Evolutionary conservation across 2,888 invertebrate species (phyloP).

Genomic region (Lasioglossum figueresi): DNA sequence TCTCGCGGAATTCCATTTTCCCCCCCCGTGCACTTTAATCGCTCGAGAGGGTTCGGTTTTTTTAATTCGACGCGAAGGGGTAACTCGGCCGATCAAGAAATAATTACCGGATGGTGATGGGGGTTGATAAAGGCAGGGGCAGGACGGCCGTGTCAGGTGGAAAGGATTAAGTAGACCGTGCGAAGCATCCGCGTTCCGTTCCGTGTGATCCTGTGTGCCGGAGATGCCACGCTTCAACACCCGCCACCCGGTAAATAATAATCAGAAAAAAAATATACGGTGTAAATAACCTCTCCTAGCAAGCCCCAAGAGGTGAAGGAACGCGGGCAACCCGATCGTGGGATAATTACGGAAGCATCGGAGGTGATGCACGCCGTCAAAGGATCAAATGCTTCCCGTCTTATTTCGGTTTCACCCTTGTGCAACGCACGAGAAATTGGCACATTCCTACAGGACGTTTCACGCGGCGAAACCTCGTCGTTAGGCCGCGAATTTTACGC

Average conservation of each 20-base stretch:
- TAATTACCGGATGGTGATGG: slow-evolving; percentile 13
- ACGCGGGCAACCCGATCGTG: slow-evolving; percentile 21
- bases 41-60: not conserved
- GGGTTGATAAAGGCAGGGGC: slow-evolving; percentile 42
- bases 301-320: slow-evolving; percentile 30
- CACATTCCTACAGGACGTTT: not conserved
- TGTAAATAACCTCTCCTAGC: slow-evolving; percentile 57
- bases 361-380: slow-evolving; percentile 4
- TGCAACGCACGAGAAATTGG: not conserved
- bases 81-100: slow-evolving; percentile 20
- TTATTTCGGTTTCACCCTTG: not conserved
- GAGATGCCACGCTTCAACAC: slow-evolving; percentile 41
- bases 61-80: slow-evolving; percentile 1
- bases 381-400: not conserved
- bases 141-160: slow-evolving; percentile 29
- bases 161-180: slow-evolving; percentile 60
- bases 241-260: slow-evolving; percentile 23
- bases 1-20: not conserved
- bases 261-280: slow-evolving; percentile 28
- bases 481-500: too few relatives aligned
- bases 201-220: slow-evolving; percentile 6
- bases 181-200: slow-evolving; percentile 41
- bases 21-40: not conserved
- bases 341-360: slow-evolving; percentile 33
- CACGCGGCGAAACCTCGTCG: not conserved